These are phyloP conservation scores for Alligator mississippiensis DNA, from an alignment of 2,113 vertebrate genomes.

Conservation along the genomic window DNA sequence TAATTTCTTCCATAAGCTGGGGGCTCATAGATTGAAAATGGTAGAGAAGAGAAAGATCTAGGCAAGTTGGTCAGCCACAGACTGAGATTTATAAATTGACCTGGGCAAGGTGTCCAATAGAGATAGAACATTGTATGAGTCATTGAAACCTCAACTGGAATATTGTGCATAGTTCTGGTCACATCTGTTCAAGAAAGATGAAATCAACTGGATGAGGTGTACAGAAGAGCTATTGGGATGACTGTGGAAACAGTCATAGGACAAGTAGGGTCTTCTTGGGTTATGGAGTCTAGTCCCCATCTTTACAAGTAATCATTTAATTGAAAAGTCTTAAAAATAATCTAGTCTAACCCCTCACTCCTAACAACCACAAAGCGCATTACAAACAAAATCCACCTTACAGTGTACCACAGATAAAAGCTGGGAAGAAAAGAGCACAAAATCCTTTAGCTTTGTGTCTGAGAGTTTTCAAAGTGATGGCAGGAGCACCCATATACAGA, in stretches of 20 bases:
- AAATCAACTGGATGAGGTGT: not conserved
- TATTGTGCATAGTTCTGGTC: conserved; percentile 9
- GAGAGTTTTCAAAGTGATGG: too few relatives aligned
- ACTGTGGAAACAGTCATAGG: not conserved
- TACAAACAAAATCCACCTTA: too few relatives aligned
- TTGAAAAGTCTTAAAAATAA: too few relatives aligned
- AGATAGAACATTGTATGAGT: not conserved
- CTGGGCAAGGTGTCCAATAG: not conserved
- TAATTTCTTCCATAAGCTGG: conserved; percentile 17
- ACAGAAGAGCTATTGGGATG: conserved; percentile 1
- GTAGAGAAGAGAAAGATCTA: not conserved
- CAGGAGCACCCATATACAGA: too few relatives aligned
- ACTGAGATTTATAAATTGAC: not conserved
- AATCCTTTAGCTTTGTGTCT: too few relatives aligned
- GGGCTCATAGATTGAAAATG: not conserved
- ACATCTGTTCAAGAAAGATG: conserved; percentile 30
- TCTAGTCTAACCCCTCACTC: too few relatives aligned
- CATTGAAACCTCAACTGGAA: not conserved
- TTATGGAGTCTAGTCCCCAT: too few relatives aligned
- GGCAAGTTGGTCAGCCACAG: not conserved
- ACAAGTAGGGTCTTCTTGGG: too few relatives aligned
- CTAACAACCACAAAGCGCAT: too few relatives aligned
- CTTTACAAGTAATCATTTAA: too few relatives aligned
- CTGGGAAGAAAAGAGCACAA: too few relatives aligned
- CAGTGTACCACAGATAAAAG: too few relatives aligned